Evolutionary conservation across 1,140 invertebrate genomes (phyloP), one percentile per base, ranked within the genome.

Genomic region (Plectus sambesii): DNA sequence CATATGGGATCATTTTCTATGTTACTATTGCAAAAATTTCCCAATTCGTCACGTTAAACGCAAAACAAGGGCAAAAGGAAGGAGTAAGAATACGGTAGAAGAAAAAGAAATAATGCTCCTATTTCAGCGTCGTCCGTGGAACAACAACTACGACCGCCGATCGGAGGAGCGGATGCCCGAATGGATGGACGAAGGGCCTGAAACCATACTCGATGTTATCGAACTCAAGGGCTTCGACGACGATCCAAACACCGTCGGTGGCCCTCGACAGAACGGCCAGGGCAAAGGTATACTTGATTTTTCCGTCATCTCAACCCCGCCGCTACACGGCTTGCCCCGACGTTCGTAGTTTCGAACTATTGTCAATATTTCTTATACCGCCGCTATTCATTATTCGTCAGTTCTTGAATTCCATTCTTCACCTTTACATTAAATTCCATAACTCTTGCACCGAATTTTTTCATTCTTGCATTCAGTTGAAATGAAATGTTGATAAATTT

Each of bases 171-270:
- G 50, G 24, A 8, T 60, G 8, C 58, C 58, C 19, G 58, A 60
- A 42, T 60, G 58, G 58, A 47, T 60, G 19, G 52, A 56, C 3
- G 58, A 60, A 19, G 58, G 56, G 20, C 57, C 58, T 5, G 54
- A 47, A 5, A 56, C 46, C 12, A 56, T 55, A 25, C 46, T 50
- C 23, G 58, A 60, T 19, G 44, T 60, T 48, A 60, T 60, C 15
- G 51, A 51, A 29, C 35, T 60, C 23, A 42, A 39, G 17, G 58
- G 58, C 12, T 60, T 60, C 36, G 55, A 61, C 12, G 58, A 60
- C 9, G 19, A 42, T 9, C 20, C 22, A 19, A 47, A 22, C 17
- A 19, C 12, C 15, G n/a, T 44, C 24, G 9, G 47, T 27, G 47
- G 49, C 25, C 8, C n/a, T n/a, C n/a, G n/a, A n/a, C n/a, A n/a